Evolutionary conservation across 1,140 invertebrate species (phyloP).

Genomic region (Procambarus virginalis): DNA sequence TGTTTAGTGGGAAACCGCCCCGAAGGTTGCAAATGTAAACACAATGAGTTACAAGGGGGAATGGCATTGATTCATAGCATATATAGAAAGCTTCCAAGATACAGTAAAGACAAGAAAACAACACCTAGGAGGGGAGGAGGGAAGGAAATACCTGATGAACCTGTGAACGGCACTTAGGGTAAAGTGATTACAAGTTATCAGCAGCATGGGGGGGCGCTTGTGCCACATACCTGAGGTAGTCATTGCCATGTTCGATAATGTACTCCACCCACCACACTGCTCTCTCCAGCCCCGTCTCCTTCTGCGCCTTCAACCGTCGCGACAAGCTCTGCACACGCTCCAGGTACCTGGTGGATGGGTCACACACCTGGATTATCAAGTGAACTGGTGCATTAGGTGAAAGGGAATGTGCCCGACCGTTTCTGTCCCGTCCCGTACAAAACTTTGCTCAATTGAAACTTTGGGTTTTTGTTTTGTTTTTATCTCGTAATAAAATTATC

Average conservation of each 20-base stretch:
- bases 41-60: no score
- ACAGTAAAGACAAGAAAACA: no score
- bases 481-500: no score
- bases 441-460: background rate
- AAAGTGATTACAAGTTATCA: background rate
- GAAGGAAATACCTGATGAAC: no score
- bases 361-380: background rate
- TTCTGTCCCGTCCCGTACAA: no score
- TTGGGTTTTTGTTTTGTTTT: no score
- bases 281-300: constrained; percentile 50
- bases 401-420: background rate
- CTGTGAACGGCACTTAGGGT: background rate
- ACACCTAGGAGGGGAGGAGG: no score
- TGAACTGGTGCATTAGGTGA: background rate
- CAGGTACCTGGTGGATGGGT: constrained; percentile 27
- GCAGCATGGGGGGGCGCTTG: no score
- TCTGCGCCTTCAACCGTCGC: constrained; percentile 41
- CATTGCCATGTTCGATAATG: constrained; percentile 41
- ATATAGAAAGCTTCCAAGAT: no score
- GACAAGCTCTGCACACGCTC: constrained; percentile 58
- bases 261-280: constrained; percentile 66
- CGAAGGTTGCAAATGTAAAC: no score
- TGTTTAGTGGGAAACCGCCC: no score
- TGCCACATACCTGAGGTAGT: constrained; percentile 41
- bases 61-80: no score